Evolutionary conservation across 2,888 invertebrate species (phyloP), one percentile per base, ranked within the genome.

Genomic region (Drosophila anomalata): DNA sequence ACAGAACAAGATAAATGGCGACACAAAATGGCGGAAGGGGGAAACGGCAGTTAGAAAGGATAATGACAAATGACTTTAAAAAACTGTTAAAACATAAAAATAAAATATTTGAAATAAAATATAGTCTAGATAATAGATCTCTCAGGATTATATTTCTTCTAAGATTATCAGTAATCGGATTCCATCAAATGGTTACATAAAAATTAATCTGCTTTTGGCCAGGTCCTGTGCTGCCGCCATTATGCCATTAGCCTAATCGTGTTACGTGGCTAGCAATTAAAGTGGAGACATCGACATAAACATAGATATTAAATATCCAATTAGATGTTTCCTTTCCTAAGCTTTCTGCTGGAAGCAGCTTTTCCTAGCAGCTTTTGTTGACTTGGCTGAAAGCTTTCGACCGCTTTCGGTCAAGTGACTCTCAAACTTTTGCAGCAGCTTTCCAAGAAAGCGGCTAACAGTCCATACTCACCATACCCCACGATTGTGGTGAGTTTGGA

Each of bases 341-440:
- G 46, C 46, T 47, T 55, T 46, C 14, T 3, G 1, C 1, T 12
- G 20, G 17, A 17, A 17, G 1, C 1, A 39, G 36, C 39, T 66
- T 52, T 6, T n/a, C 3, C 7, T 3, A 1, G 3, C 17, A 62
- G 54, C 74, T 56, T 72, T 46, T 9, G 50, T 55, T 65, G 82
- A 53, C 78, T 76, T 78, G 78, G 72, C 80, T 82, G 73, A 73
- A 67, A 82, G 78, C 81, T 81, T n/a, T 0, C 5, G 8, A 2
- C 12, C 2, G 22, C 24, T 12, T 20, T 33, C 12, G 33, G 33
- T 33, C 26, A 6, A 6, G 22, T 63, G 56, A 0, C 46, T 55
- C 33, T 53, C 58, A 73, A 82, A 82, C 80, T 76, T 56, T 41
- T 9, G 20, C 3, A 8, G 1, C 33, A 60, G 60, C 54, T 60